Evolutionary conservation across 1,140 invertebrate species (phyloP), one percentile per base, ranked within the genome.

Genomic region (Bathynomus jamesi): DNA sequence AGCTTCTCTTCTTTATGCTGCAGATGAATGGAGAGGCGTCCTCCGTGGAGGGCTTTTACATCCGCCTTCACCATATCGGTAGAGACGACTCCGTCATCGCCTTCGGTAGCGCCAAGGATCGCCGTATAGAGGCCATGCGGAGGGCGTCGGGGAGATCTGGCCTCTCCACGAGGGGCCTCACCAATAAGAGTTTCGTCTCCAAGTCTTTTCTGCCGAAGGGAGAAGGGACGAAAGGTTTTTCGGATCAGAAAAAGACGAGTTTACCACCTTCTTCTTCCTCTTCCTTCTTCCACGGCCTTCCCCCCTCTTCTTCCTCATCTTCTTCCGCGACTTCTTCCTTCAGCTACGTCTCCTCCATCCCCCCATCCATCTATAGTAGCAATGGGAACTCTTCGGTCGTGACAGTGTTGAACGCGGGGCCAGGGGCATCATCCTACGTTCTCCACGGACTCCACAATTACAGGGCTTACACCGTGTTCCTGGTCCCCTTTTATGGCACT

Each of bases 401-500:
- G 53, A 73, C 71, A 0, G 75, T 76, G 0, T 32, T 73, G 0
- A 73, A 76, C 28, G 75, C 71, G 2, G 75, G 75, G 0, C 67
- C 71, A 8, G 71, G 71, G 5, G 71, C 72, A 0, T 70, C 71
- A 7, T 73, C 71, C 7, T 76, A 73, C 65, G 65, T 73, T 4
- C 87, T 91, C 72, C 88, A 87, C 67, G 87, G 86, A 70, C 82
- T 91, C 73, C 84, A 85, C 70, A 89, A 89, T 82, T 90, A 87
- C 81, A 85, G 87, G 53, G 85, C 85, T 78, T 91, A 91, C 81
- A 87, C 90, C 80, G 90, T 91, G 83, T 91, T 91, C 82, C 84
- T 91, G 72, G 85, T 91, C 74, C 90, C 90, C 72, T 91, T 90
- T 83, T 90, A 88, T 81, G 90, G 89, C 81, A 88, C 86, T 80